phyloP scores from a whole-genome alignment of 2,113 vertebrate genomes.

The Nestor notabilis region DNA sequence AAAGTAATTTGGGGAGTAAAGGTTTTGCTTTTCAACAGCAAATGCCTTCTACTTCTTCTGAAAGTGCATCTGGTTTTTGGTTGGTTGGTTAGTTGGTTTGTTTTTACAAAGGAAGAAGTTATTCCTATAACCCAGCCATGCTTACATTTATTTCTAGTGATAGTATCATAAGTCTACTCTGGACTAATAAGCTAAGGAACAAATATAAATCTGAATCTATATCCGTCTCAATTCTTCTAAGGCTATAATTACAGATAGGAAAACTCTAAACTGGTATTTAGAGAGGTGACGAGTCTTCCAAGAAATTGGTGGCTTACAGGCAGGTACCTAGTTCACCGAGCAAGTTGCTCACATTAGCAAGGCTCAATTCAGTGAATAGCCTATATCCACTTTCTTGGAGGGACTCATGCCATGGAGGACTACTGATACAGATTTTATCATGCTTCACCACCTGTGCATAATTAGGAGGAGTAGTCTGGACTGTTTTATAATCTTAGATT shows the following conservation, averaged over 20 bases:
- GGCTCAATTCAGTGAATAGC: not conserved
- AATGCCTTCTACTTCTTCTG: not conserved
- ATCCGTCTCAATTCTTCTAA: not conserved
- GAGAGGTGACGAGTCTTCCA: not conserved
- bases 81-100: not conserved
- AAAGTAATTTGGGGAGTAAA: not conserved
- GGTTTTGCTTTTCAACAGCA: not conserved
- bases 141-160: not conserved
- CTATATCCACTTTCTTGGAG: not conserved
- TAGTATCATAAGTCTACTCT: not conserved
- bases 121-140: not conserved
- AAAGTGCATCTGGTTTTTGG: not conserved
- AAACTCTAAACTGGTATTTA: not conserved
- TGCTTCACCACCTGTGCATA: not conserved
- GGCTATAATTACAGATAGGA: not conserved
- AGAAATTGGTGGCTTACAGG: not conserved
- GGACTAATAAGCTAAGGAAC: not conserved
- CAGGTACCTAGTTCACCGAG: not conserved
- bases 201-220: not conserved
- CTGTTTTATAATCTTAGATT: slow-evolving; percentile 4
- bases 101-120: not conserved
- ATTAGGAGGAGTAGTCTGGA: not conserved
- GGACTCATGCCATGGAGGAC: not conserved
- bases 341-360: not conserved
- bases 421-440: not conserved